Percentiles rank a stretch among this genome's conserved stretches.
These are phyloP conservation scores for Oryzias melastigma DNA, from an alignment of 2,113 vertebrate genomes.

Conservation along the genomic window DNA sequence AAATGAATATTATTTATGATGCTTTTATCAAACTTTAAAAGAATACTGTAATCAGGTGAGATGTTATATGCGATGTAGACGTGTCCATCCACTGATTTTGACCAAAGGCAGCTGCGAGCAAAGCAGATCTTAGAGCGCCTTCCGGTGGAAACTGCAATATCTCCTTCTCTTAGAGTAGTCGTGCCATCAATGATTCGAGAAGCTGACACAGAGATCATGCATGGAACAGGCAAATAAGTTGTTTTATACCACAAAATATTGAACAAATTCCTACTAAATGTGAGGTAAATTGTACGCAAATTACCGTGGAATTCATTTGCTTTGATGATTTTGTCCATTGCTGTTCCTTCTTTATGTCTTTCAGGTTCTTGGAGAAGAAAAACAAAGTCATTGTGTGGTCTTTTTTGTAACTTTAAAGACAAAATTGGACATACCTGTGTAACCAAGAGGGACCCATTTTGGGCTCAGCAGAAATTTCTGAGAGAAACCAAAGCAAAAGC, in stretches of 20 bases:
- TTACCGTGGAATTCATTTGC: slow-evolving; percentile 71
- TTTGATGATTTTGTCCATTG: slow-evolving; percentile 78
- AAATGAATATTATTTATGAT: not conserved
- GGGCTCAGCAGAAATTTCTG: slow-evolving; percentile 61
- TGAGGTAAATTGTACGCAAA: not conserved
- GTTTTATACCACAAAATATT: not conserved
- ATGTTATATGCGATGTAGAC: slow-evolving; percentile 69
- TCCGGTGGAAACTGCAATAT: slow-evolving; percentile 67
- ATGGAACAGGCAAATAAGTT: not conserved
- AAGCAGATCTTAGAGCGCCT: slow-evolving; percentile 69
- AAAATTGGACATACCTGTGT: slow-evolving; percentile 48
- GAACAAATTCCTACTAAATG: not conserved
- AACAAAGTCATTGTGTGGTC: not conserved
- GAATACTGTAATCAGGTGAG: slow-evolving; percentile 67
- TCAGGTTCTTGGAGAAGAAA: slow-evolving; percentile 43
- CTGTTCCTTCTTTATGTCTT: slow-evolving; percentile 44
- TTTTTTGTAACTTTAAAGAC: not conserved
- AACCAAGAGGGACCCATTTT: slow-evolving; percentile 55
- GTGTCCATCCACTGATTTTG: slow-evolving; percentile 74
- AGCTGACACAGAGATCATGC: slow-evolving; percentile 27
- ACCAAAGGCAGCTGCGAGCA: slow-evolving; percentile 72
- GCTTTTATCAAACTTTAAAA: not conserved
- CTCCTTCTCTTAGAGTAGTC: slow-evolving; percentile 70
- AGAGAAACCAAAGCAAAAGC: slow-evolving; percentile 15
- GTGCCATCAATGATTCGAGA: slow-evolving; percentile 49